phyloP scores from a whole-genome alignment of 2,113 vertebrate genomes.

The Boleophthalmus pectinirostris region DNA sequence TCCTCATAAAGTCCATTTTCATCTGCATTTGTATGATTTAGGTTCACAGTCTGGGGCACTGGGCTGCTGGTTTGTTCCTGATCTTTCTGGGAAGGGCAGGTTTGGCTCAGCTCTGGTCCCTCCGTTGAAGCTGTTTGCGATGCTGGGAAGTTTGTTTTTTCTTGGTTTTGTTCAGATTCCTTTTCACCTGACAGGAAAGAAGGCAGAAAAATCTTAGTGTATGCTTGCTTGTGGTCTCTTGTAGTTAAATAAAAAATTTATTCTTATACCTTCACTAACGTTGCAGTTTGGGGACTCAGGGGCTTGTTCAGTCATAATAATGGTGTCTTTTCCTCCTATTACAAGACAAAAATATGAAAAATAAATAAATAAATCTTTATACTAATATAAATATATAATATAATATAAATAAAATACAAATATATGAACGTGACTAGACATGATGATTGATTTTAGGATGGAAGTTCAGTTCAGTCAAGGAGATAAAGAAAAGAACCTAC shows the following conservation, averaged over 20 bases:
- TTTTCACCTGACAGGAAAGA: constrained; percentile 17
- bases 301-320: constrained; percentile 37
- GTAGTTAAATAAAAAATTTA: neutral
- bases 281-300: constrained; percentile 16
- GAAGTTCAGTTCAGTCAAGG: neutral
- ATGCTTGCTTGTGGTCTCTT: neutral
- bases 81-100: constrained; percentile 1
- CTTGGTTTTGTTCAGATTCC: neutral
- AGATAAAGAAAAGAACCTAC: constrained; percentile 79
- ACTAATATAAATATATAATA: constrained; percentile 16
- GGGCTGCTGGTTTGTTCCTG: constrained; percentile 6
- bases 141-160: neutral
- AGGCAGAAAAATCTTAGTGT: neutral
- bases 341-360: constrained; percentile 27
- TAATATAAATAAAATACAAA: neutral
- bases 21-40: constrained; percentile 7
- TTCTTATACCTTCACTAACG: constrained; percentile 28
- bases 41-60: constrained; percentile 5
- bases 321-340: constrained; percentile 58
- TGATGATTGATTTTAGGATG: constrained; percentile 1
- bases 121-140: neutral
- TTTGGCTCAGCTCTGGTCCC: neutral
- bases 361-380: too few relatives aligned
- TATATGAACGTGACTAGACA: neutral
- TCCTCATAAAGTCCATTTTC: neutral